Conservation (phyloP, 2,113 vertebrate species). For the Shinisaurus crocodilurus region DNA sequence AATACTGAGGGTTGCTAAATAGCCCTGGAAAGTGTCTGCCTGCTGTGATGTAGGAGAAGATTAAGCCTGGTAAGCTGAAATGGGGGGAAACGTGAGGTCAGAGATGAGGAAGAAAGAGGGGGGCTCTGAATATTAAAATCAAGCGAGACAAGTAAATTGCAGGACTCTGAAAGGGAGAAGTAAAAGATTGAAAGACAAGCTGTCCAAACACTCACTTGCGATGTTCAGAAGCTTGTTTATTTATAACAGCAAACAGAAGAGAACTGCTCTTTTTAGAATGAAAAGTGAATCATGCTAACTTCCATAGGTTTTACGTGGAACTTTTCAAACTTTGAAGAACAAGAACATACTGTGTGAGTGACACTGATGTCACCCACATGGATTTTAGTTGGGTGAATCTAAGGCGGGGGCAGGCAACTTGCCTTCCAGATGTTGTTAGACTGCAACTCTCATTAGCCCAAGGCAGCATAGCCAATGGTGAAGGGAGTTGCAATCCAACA, state of each 20-base stretch:
- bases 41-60: neutral
- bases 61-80: neutral
- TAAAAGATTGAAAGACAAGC: conserved; percentile 25
- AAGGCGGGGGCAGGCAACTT: neutral
- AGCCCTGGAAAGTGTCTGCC: neutral
- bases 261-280: conserved; percentile 12
- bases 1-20: neutral
- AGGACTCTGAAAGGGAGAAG: neutral
- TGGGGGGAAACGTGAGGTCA: neutral
- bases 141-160: conserved; percentile 30
- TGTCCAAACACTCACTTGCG: conserved; percentile 23
- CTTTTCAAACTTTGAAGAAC: neutral
- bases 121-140: neutral
- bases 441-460: too few relatives aligned
- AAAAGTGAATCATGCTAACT: neutral
- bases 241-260: neutral
- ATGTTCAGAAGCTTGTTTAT: conserved; percentile 4
- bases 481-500: too few relatives aligned
- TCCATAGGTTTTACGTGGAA: neutral
- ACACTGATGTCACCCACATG: neutral
- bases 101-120: neutral
- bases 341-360: neutral
- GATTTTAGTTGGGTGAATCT: neutral
- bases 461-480: too few relatives aligned
- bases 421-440: too few relatives aligned